A percentile compares a stretch with the other conserved stretches of the same genome.
These are phyloP conservation scores for Trissonchulus sp. DNA, from an alignment of 2,888 invertebrate species.

Conservation along the genomic window DNA sequence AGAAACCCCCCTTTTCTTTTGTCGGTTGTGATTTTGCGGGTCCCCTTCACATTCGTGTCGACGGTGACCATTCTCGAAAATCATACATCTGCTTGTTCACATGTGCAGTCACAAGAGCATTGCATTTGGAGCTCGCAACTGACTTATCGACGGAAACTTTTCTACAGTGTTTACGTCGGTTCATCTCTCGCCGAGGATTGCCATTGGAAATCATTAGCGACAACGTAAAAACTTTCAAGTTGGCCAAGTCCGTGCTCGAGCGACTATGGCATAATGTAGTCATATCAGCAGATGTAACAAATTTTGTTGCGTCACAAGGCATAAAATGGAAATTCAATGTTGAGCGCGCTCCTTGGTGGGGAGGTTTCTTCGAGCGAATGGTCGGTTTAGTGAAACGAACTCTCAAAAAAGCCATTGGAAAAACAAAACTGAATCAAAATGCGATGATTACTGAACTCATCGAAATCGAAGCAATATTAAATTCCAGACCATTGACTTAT, in stretches of 20 bases:
- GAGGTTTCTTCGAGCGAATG: no score
- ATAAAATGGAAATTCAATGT: slow-evolving; percentile 12
- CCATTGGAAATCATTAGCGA: neutral
- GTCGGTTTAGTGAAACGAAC: neutral
- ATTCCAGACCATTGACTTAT: slow-evolving; percentile 14
- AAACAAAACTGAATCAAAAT: neutral
- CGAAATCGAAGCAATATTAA: slow-evolving; percentile 6
- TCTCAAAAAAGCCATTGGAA: neutral
- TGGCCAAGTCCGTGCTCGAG: neutral
- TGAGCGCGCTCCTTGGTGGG: no score
- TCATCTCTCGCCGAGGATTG: neutral
- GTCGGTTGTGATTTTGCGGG: slow-evolving; percentile 5
- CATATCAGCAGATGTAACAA: slow-evolving; percentile 3
- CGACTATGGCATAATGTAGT: neutral
- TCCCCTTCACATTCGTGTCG: neutral
- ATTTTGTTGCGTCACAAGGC: neutral
- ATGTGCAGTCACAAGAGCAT: neutral
- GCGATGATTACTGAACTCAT: neutral
- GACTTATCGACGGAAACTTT: neutral
- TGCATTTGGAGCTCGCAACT: slow-evolving; percentile 5
- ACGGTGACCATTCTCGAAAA: neutral
- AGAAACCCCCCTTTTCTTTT: neutral
- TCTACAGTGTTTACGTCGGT: slow-evolving; percentile 6
- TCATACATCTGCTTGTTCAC: slow-evolving; percentile 12
- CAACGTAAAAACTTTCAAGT: slow-evolving; percentile 10